Percentiles rank a stretch among this genome's conserved stretches.
These are phyloP conservation scores for Mythimna albipuncta DNA, from an alignment of 2,888 invertebrate species.

Conservation along the genomic window DNA sequence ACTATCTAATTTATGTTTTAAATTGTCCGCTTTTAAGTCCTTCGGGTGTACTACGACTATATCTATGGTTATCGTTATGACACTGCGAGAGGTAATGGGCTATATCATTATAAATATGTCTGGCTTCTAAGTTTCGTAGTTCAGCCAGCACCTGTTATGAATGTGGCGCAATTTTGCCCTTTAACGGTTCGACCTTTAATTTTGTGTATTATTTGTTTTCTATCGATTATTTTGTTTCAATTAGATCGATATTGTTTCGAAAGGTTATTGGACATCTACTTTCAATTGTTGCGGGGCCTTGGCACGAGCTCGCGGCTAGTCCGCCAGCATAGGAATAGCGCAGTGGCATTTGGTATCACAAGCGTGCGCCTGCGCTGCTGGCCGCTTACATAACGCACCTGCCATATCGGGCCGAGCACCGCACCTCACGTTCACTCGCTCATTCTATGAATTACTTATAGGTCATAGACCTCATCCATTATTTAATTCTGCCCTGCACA, in stretches of 20 bases:
- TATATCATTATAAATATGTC: conserved; percentile 87
- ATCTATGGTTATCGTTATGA: conserved; percentile 85
- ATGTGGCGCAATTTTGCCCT: conserved; percentile 77
- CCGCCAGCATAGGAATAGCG: conserved; percentile 81
- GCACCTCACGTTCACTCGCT: conserved; percentile 88
- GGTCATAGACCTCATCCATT: conserved; percentile 88
- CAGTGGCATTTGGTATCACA: conserved; percentile 83
- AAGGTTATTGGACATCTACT: conserved; percentile 82
- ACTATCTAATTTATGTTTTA: conserved; percentile 90
- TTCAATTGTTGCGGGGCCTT: conserved; percentile 86
- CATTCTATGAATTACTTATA: conserved; percentile 90
- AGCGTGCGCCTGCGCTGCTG: conserved; percentile 75
- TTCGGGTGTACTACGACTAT: conserved; percentile 77
- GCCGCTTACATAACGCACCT: conserved; percentile 89
- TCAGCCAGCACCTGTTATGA: conserved; percentile 76
- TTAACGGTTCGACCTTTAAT: conserved; percentile 71
- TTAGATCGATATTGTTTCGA: conserved; percentile 70
- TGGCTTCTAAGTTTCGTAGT: conserved; percentile 73
- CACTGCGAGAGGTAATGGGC: conserved; percentile 81
- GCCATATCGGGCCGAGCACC: conserved; percentile 87
- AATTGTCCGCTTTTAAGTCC: conserved; percentile 85
- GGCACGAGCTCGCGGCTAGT: conserved; percentile 76
- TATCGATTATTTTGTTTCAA: conserved; percentile 63
- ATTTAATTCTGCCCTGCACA: conserved; percentile 80
- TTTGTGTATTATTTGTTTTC: conserved; percentile 67